These are phyloP conservation scores for Drosophila nr. perissopoda DNA, from an alignment of 2,888 invertebrate species.

Conservation along the genomic window DNA sequence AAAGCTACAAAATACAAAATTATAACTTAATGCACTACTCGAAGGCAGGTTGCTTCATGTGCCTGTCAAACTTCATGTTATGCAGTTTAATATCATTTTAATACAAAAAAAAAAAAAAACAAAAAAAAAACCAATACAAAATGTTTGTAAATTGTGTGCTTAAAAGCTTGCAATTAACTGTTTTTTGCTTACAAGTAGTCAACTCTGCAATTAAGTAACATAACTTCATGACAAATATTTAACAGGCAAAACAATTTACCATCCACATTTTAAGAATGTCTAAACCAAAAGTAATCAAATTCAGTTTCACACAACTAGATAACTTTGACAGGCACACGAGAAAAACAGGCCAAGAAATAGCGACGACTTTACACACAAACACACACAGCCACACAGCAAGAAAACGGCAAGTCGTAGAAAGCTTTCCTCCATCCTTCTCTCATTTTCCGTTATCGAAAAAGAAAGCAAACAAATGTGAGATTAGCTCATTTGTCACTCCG, in stretches of 20 bases:
- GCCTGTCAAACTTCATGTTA: conserved; percentile 25
- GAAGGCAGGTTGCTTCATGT: conserved; percentile 1
- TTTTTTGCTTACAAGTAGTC: background rate
- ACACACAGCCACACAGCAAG: background rate
- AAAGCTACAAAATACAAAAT: conserved; percentile 6
- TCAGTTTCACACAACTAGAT: conserved; percentile 2
- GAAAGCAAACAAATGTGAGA: conserved; percentile 27
- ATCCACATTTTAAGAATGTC: background rate
- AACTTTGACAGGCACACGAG: conserved; percentile 17
- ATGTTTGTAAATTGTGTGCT: conserved; percentile 1
- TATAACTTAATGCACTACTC: conserved; percentile 13
- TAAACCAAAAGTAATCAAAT: background rate
- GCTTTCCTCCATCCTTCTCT: background rate
- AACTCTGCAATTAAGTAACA: background rate
- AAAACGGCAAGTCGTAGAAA: background rate
- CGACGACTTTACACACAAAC: conserved; percentile 3
- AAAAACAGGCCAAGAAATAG: background rate
- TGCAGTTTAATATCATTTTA: background rate
- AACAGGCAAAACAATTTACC: background rate
- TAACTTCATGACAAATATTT: conserved; percentile 3
- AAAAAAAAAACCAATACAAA: background rate
- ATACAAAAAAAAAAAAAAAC: background rate
- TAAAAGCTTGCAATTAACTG: conserved; percentile 1
- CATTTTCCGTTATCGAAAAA: conserved; percentile 5
- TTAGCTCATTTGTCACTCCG: conserved; percentile 45